A percentile compares a stretch with the other conserved stretches of the same genome.
These are phyloP conservation scores for Quadroppia sp. DNA, from an alignment of 2,888 invertebrate genomes.

Conservation along the genomic window DNA sequence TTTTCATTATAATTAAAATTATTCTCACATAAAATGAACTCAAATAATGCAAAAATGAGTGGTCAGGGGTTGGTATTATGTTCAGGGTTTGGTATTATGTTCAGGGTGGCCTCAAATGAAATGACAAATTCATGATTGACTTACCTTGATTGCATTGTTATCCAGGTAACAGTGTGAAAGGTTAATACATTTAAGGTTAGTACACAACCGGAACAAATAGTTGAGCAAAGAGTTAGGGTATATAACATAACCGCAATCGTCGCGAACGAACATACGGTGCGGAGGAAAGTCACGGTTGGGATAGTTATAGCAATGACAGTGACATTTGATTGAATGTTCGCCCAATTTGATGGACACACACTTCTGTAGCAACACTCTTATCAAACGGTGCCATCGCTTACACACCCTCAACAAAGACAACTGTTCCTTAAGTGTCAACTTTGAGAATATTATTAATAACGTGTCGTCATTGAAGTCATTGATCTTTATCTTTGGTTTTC, in stretches of 20 bases:
- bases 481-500: slow-evolving; percentile 1
- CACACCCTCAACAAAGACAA: slow-evolving; percentile 34
- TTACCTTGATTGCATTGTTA: slow-evolving; percentile 36
- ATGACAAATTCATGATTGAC: too few species aligned
- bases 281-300: slow-evolving; percentile 36
- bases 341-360: slow-evolving; percentile 39
- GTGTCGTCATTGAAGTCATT: slow-evolving; percentile 37
- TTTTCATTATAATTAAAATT: too few species aligned
- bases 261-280: slow-evolving; percentile 9
- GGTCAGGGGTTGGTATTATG: too few species aligned
- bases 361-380: slow-evolving; percentile 15
- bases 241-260: slow-evolving; percentile 36
- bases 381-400: slow-evolving; percentile 39
- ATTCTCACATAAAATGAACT: too few species aligned
- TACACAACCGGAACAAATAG: slow-evolving; percentile 30
- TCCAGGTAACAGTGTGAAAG: slow-evolving; percentile 41
- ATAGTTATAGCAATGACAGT: slow-evolving; percentile 34
- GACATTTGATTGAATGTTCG: slow-evolving; percentile 41
- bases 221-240: slow-evolving; percentile 24
- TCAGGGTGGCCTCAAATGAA: too few species aligned
- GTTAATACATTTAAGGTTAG: slow-evolving; percentile 38
- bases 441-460: slow-evolving; percentile 16
- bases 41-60: too few species aligned
- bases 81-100: too few species aligned
- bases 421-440: slow-evolving; percentile 18